These are phyloP conservation scores for Aricia agestis DNA, from an alignment of 1,140 invertebrate genomes.

Conservation along the genomic window DNA sequence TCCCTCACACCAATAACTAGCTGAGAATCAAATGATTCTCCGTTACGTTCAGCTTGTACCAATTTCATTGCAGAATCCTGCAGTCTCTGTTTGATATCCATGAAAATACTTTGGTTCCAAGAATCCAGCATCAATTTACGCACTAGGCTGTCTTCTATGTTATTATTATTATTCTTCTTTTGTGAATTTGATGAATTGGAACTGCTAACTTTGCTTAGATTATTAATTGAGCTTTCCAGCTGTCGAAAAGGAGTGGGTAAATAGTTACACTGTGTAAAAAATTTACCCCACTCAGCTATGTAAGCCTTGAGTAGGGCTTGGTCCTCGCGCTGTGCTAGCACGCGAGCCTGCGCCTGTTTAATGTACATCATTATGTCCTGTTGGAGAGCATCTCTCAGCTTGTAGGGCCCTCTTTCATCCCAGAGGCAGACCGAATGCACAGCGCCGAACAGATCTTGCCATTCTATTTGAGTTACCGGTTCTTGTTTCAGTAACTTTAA, in stretches of 20 bases:
- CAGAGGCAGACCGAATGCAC: slow-evolving; percentile 96
- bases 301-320: slow-evolving; percentile 96
- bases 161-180: slow-evolving; percentile 82
- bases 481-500: slow-evolving; percentile 95
- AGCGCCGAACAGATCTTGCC: slow-evolving; percentile 97
- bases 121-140: slow-evolving; percentile 97
- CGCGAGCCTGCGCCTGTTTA: slow-evolving; percentile 92
- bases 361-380: slow-evolving; percentile 97
- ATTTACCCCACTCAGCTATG: slow-evolving; percentile 97
- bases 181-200: slow-evolving; percentile 74
- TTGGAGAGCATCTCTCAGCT: slow-evolving; percentile 89
- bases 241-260: slow-evolving; percentile 96
- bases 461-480: slow-evolving; percentile 93
- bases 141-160: slow-evolving; percentile 94
- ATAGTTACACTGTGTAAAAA: slow-evolving; percentile 98
- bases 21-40: slow-evolving; percentile 97
- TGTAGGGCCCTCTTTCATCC: slow-evolving; percentile 95
- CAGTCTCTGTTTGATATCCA: slow-evolving; percentile 94
- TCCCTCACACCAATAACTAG: slow-evolving; percentile 97
- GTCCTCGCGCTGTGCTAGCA: slow-evolving; percentile 93
- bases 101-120: slow-evolving; percentile 98
- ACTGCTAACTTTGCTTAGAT: slow-evolving; percentile 60
- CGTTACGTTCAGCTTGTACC: slow-evolving; percentile 96
- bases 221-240: slow-evolving; percentile 87
- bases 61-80: slow-evolving; percentile 98